A percentile compares a stretch with the other conserved stretches of the same genome.
Conservation (phyloP, 2,113 vertebrate species). For the Eolophus roseicapilla region DNA sequence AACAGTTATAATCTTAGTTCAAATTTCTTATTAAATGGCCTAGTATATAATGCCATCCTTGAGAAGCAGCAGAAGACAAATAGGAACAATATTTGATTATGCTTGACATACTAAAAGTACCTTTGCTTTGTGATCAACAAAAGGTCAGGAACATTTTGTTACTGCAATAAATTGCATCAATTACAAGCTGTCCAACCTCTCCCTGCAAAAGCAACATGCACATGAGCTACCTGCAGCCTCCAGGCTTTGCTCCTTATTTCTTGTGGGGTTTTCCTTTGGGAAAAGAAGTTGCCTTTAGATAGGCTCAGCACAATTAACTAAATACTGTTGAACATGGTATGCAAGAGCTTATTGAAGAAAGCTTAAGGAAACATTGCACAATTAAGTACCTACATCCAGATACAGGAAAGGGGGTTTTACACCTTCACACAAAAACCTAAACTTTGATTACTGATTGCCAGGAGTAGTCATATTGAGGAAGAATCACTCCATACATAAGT, state of each 20-base stretch:
- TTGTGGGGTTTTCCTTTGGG: neutral
- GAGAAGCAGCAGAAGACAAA: conserved; percentile 6
- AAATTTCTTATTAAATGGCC: conserved; percentile 23
- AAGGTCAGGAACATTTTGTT: conserved; percentile 55
- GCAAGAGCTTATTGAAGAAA: neutral
- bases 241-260: neutral
- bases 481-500: neutral
- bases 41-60: neutral
- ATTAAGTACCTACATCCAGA: neutral
- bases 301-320: neutral
- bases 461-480: neutral
- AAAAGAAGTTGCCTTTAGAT: neutral
- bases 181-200: conserved; percentile 23
- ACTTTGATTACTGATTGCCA: neutral
- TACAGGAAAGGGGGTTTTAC: neutral
- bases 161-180: conserved; percentile 60
- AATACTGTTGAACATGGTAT: neutral
- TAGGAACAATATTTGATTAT: conserved; percentile 29
- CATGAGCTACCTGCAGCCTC: neutral
- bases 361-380: neutral
- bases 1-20: neutral
- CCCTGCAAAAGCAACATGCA: neutral
- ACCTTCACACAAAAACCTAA: neutral
- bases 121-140: conserved; percentile 47
- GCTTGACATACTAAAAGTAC: conserved; percentile 49